Evolutionary conservation across 2,888 invertebrate species (phyloP).

Genomic region (Bibio marci): DNA sequence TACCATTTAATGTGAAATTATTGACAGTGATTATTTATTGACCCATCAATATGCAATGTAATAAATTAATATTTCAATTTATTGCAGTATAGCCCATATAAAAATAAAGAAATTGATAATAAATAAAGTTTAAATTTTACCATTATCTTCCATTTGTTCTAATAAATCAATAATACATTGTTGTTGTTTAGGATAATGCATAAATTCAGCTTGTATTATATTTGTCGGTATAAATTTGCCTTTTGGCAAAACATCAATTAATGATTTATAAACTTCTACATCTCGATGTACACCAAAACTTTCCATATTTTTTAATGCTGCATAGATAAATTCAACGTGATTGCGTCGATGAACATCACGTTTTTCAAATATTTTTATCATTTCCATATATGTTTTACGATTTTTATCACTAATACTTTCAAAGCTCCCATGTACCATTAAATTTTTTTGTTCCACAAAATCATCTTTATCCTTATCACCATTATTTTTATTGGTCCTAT

Average conservation of each 20-base stretch:
- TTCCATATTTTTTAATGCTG: constrained; percentile 74
- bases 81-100: too few species aligned
- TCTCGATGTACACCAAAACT: constrained; percentile 80
- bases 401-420: constrained; percentile 29
- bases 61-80: too few species aligned
- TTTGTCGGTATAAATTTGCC: constrained; percentile 72
- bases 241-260: constrained; percentile 76
- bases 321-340: constrained; percentile 88
- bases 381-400: constrained; percentile 50
- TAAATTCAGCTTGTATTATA: constrained; percentile 71
- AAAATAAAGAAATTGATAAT: too few species aligned
- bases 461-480: constrained; percentile 42
- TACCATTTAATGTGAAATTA: too few species aligned
- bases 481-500: background rate
- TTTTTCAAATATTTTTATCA: constrained; percentile 55
- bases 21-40: too few species aligned
- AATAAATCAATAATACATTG: constrained; percentile 79
- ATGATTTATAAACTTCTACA: constrained; percentile 65
- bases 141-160: constrained; percentile 88
- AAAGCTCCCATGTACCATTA: constrained; percentile 7
- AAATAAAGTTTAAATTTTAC: constrained; percentile 30
- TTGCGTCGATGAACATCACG: constrained; percentile 56
- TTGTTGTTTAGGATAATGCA: constrained; percentile 93
- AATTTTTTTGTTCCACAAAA: background rate
- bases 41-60: too few species aligned